Evolutionary conservation across 2,888 invertebrate genomes (phyloP).

Genomic region (Podabrus alpinus): DNA sequence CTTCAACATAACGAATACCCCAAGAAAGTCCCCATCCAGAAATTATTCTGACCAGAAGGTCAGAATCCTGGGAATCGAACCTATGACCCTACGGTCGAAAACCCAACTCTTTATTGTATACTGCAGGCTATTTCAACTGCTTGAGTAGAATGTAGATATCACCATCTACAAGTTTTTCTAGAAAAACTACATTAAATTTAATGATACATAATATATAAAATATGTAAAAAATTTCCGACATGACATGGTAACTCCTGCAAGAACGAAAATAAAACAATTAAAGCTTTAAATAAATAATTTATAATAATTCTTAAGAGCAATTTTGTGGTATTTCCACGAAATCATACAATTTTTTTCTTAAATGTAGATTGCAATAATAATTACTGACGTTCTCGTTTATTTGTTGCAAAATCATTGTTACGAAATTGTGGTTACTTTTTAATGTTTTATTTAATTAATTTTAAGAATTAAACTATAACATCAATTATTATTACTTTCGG

Average conservation of each 20-base stretch:
- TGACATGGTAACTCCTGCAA: neutral
- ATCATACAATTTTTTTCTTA: neutral
- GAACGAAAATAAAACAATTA: neutral
- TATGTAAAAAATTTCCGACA: neutral
- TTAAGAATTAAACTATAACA: neutral
- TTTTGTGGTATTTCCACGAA: neutral
- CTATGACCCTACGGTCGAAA: too few species aligned
- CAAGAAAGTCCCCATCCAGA: too few species aligned
- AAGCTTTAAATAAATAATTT: neutral
- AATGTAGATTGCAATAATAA: neutral
- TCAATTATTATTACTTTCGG: neutral
- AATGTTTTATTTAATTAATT: neutral
- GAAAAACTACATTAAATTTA: too few species aligned
- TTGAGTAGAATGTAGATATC: too few species aligned
- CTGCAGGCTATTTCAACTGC: too few species aligned
- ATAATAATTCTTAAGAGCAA: neutral
- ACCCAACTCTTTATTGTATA: too few species aligned
- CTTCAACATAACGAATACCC: too few species aligned
- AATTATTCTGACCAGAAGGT: too few species aligned
- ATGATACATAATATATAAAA: too few species aligned
- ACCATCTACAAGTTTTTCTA: too few species aligned
- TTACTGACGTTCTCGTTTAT: neutral
- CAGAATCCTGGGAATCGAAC: too few species aligned
- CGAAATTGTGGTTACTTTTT: neutral
- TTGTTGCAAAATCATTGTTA: neutral